Percentiles rank a stretch among this genome's conserved stretches.
phyloP scores from a whole-genome alignment of 2,113 vertebrate genomes.

The Rhagologus leucostigma region DNA sequence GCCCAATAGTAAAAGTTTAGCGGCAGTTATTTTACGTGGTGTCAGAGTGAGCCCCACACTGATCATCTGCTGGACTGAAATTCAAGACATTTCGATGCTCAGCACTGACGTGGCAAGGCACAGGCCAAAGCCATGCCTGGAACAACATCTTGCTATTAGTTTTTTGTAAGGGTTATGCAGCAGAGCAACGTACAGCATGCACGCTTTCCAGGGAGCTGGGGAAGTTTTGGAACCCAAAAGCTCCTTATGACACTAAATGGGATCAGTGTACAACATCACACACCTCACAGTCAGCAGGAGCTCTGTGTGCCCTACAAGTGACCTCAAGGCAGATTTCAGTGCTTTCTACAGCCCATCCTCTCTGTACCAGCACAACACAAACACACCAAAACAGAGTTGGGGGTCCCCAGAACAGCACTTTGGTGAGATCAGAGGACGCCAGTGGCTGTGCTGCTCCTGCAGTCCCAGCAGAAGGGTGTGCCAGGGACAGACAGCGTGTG shows the following conservation, averaged over 20 bases:
- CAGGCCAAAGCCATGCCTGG: not conserved
- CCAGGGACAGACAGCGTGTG: not conserved
- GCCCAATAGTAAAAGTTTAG: not conserved
- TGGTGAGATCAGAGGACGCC: not conserved
- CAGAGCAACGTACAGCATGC: not conserved
- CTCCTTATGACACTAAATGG: not conserved
- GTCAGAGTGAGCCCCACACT: not conserved
- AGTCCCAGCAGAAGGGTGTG: not conserved
- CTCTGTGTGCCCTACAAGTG: fast-evolving
- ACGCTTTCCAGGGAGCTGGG: not conserved
- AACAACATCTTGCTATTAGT: not conserved
- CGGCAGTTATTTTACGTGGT: not conserved
- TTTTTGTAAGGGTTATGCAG: not conserved
- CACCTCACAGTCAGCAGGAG: not conserved
- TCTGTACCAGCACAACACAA: not conserved
- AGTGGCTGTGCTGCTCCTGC: not conserved
- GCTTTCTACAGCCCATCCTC: not conserved
- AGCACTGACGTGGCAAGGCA: not conserved
- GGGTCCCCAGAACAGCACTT: not conserved
- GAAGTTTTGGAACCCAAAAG: not conserved
- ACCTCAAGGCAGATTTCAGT: not conserved
- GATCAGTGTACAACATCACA: not conserved
- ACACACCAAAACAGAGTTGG: not conserved
- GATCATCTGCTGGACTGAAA: not conserved
- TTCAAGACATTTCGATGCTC: not conserved